phyloP scores from a whole-genome alignment of 2,888 invertebrate genomes.

The Steinernema hermaphroditum region DNA sequence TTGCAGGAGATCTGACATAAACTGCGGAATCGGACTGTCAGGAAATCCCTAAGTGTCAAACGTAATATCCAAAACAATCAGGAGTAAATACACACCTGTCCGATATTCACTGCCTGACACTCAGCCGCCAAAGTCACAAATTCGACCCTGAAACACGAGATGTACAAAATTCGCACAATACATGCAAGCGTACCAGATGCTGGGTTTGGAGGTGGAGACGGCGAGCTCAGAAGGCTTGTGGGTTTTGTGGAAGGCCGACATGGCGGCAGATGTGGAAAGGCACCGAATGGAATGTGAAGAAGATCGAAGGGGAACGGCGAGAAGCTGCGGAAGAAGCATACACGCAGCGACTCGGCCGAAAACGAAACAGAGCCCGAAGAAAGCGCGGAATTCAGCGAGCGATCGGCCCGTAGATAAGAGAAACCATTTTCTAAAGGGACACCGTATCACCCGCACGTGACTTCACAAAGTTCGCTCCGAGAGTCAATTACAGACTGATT shows the following conservation, averaged over 20 bases:
- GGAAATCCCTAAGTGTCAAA: constrained; percentile 65
- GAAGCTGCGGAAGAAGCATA: neutral
- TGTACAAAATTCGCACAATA: too few species aligned
- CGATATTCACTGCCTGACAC: constrained; percentile 65
- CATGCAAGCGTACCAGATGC: constrained; percentile 11
- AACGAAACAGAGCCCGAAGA: too few species aligned
- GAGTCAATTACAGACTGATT: too few species aligned
- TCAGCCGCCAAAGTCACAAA: constrained; percentile 63
- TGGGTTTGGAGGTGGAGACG: constrained; percentile 5
- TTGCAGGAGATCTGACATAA: constrained; percentile 57
- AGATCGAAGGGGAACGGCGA: neutral
- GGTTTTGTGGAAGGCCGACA: neutral
- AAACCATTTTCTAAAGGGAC: too few species aligned
- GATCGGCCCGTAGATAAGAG: too few species aligned
- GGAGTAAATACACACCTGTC: constrained; percentile 51
- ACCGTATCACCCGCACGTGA: too few species aligned
- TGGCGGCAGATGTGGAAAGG: neutral
- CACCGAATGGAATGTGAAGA: neutral
- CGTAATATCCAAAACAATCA: neutral
- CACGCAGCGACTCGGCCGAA: neutral
- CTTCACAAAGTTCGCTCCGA: too few species aligned
- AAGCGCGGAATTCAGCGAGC: too few species aligned
- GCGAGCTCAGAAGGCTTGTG: constrained; percentile 19
- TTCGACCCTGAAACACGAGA: constrained; percentile 57
- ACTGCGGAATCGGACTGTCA: constrained; percentile 61